phyloP scores from a whole-genome alignment of 2,888 invertebrate species.

The Lysandra coridon region DNA sequence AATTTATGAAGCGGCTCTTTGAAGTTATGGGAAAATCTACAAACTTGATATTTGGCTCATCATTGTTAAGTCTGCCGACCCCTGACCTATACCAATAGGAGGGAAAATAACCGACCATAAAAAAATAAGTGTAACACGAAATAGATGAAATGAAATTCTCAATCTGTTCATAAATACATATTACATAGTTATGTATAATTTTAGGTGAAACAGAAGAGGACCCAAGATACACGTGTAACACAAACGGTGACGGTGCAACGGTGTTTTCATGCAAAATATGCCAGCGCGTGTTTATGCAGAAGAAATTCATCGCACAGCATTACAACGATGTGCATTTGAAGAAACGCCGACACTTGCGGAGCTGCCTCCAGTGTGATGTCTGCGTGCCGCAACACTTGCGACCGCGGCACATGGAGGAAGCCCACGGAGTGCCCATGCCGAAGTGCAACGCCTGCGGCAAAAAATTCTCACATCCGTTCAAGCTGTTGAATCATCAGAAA shows the following conservation, averaged over 20 bases:
- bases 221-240: slow-evolving; percentile 15
- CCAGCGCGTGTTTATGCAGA: neutral
- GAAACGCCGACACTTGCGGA: neutral
- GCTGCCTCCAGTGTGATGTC: slow-evolving; percentile 40
- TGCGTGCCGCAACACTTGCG: slow-evolving; percentile 47
- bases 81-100: no score
- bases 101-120: no score
- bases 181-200: slow-evolving; percentile 12
- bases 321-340: neutral
- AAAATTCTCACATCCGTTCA: slow-evolving; percentile 48
- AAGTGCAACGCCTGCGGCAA: slow-evolving; percentile 51
- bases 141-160: neutral
- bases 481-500: slow-evolving; percentile 49
- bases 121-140: neutral
- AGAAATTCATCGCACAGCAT: neutral
- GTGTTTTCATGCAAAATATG: slow-evolving; percentile 1
- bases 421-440: slow-evolving; percentile 50
- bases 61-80: no score
- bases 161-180: neutral
- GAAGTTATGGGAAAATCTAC: no score
- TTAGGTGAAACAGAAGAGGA: slow-evolving; percentile 22
- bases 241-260: neutral
- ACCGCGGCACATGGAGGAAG: slow-evolving; percentile 50
- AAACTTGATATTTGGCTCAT: no score
- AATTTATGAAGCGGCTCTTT: no score